These are phyloP conservation scores for Rhabdomys dilectus DNA, from an alignment of 2,113 vertebrate species.

Conservation along the genomic window DNA sequence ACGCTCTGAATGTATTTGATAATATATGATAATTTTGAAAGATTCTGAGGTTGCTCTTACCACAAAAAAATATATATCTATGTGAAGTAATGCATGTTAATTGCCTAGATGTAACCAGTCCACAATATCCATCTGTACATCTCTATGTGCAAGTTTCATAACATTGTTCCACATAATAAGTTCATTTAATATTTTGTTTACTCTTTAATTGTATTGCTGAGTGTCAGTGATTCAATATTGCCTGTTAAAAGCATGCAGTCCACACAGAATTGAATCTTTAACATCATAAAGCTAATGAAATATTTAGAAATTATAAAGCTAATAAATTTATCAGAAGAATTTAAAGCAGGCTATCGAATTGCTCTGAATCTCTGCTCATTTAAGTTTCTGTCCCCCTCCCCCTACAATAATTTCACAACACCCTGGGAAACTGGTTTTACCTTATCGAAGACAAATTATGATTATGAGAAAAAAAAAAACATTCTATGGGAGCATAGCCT, in stretches of 20 bases:
- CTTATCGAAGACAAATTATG: not conserved
- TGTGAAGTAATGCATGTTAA: not conserved
- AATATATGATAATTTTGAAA: not conserved
- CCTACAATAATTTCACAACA: not conserved
- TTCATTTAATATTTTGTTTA: not conserved
- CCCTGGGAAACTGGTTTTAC: not conserved
- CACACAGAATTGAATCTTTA: not conserved
- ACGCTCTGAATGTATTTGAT: not conserved
- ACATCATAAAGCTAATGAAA: not conserved
- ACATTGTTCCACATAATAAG: not conserved
- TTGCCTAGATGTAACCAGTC: not conserved
- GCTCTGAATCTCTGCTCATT: not conserved
- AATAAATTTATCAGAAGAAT: not conserved
- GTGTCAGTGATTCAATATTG: not conserved
- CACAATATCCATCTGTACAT: not conserved
- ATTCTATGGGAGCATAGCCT: not conserved
- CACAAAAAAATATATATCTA: not conserved
- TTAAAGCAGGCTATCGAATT: not conserved
- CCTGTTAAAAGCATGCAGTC: not conserved
- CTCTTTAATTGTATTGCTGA: not conserved
- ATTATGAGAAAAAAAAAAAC: not conserved
- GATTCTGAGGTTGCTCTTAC: not conserved
- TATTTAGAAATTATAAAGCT: not conserved
- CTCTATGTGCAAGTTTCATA: not conserved
- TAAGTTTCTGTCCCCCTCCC: not conserved